A percentile compares a stretch with the other conserved stretches of the same genome.
Conservation (phyloP, 2,113 vertebrate genomes). For the Ageneiosus marmoratus region DNA sequence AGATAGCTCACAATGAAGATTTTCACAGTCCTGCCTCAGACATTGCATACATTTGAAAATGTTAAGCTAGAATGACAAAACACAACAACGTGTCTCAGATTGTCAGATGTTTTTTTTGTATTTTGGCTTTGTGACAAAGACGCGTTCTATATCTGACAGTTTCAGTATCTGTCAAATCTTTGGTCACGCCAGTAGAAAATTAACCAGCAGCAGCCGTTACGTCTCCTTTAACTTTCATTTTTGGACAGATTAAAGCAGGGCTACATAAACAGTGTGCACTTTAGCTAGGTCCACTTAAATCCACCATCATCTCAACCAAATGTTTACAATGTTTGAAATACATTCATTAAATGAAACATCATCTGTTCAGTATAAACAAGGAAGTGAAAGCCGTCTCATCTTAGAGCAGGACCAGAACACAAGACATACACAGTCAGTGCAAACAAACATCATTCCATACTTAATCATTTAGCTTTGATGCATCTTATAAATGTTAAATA, state of each 20-base stretch:
- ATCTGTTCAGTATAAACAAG: not conserved
- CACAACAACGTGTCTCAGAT: not conserved
- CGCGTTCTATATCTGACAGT: not conserved
- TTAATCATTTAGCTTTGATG: not conserved
- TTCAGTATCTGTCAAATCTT: not conserved
- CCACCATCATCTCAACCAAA: no score
- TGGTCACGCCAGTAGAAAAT: not conserved
- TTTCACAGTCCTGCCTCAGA: not conserved
- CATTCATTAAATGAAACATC: not conserved
- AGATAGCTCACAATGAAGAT: not conserved
- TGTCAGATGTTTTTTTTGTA: not conserved
- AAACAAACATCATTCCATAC: not conserved
- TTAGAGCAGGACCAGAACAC: not conserved
- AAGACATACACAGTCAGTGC: not conserved
- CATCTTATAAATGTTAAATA: not conserved
- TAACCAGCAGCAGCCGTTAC: not conserved
- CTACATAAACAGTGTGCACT: no score
- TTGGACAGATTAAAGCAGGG: not conserved
- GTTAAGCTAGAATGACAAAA: not conserved
- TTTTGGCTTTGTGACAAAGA: constrained; percentile 5
- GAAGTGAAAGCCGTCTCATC: constrained; percentile 24
- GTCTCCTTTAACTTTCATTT: not conserved
- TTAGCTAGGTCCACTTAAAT: no score
- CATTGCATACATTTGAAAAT: not conserved
- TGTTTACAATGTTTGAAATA: not conserved